These are phyloP conservation scores for Lasioglossum morio DNA, from an alignment of 2,888 invertebrate species.

Conservation along the genomic window DNA sequence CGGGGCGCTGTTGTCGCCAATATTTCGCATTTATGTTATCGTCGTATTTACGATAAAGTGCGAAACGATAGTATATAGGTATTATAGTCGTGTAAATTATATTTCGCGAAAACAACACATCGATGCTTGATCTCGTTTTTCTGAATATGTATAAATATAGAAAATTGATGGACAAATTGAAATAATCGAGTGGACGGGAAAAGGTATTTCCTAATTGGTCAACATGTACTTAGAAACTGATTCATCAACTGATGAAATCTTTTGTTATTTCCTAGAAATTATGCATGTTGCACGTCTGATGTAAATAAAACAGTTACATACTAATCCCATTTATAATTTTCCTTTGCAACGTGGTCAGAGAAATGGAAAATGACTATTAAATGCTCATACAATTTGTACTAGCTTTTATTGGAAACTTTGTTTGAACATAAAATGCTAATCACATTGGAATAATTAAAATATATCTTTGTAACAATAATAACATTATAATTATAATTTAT, in stretches of 20 bases:
- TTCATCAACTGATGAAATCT: conserved; percentile 53
- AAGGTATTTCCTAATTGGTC: conserved; percentile 8
- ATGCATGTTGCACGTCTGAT: neutral
- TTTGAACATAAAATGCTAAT: conserved; percentile 24
- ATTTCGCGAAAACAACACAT: neutral
- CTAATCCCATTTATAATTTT: neutral
- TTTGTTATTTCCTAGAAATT: neutral
- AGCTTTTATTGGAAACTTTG: conserved; percentile 45
- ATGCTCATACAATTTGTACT: conserved; percentile 14
- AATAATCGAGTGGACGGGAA: neutral
- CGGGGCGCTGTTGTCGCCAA: conserved; percentile 35
- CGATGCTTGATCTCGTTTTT: neutral
- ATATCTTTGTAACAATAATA: conserved; percentile 28
- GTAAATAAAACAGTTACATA: conserved; percentile 13
- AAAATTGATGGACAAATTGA: neutral
- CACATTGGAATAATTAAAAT: conserved; percentile 19
- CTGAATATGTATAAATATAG: neutral
- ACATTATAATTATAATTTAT: conserved; percentile 56
- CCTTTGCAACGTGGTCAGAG: neutral
- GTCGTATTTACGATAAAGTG: neutral
- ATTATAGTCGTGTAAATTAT: neutral
- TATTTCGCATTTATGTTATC: neutral
- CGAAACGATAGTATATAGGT: neutral
- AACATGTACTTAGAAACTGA: neutral
- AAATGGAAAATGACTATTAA: neutral